A percentile compares a stretch with the other conserved stretches of the same genome.
phyloP scores from a whole-genome alignment of 30 jellyfish, hydroid and myxozoan genomes.

The Cassiopea xamachana region DNA sequence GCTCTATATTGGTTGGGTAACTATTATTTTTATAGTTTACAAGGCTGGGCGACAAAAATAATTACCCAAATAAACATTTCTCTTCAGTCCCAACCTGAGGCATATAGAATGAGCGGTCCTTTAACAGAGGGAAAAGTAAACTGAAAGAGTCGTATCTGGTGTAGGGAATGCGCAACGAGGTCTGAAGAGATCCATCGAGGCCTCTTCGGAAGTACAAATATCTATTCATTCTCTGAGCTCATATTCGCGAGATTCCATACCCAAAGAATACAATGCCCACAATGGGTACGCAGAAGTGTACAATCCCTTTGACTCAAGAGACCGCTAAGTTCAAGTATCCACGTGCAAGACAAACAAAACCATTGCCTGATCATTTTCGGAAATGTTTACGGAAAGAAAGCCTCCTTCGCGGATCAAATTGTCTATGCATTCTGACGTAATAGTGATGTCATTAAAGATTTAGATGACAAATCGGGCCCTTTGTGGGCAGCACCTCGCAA shows the following conservation, averaged over 20 bases:
- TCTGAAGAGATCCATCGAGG: no score
- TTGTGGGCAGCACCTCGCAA: neutral
- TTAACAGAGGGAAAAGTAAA: no score
- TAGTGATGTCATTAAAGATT: slow-evolving; percentile 13
- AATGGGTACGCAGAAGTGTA: neutral
- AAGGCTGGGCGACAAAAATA: no score
- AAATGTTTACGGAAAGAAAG: slow-evolving; percentile 56
- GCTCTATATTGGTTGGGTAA: no score
- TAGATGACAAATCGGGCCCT: slow-evolving; percentile 23
- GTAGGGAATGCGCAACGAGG: no score
- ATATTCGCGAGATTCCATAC: neutral
- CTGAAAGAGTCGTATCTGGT: no score
- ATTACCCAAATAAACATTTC: no score
- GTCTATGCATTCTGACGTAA: slow-evolving; percentile 8
- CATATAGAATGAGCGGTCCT: no score
- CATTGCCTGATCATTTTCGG: slow-evolving; percentile 7
- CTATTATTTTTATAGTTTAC: no score
- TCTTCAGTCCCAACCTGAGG: no score
- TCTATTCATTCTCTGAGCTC: no score
- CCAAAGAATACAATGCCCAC: neutral
- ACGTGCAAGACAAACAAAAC: slow-evolving; percentile 18
- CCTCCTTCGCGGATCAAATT: slow-evolving; percentile 33
- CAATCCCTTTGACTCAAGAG: neutral
- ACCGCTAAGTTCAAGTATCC: slow-evolving; percentile 20
- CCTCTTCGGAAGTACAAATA: no score